Percentiles rank a stretch among this genome's conserved stretches.
Evolutionary conservation across 2,888 invertebrate species (phyloP).

Genomic region (Gymnoscelis rufifasciata): DNA sequence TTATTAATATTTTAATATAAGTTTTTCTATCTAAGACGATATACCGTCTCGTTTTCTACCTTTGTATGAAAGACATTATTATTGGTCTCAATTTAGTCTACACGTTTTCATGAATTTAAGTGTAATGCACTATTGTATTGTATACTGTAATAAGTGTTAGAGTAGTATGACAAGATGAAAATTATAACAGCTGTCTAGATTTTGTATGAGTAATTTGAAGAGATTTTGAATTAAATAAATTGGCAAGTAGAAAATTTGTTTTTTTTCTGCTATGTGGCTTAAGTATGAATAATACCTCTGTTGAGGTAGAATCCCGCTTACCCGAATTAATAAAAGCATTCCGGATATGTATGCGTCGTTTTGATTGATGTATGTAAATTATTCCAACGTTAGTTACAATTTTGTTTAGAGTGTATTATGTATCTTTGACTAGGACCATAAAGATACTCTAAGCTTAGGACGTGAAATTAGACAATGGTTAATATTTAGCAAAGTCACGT

Average conservation of each 20-base stretch:
- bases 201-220: slow-evolving; percentile 27
- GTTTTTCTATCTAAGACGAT: not conserved
- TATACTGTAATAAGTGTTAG: slow-evolving; percentile 24
- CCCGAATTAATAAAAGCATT: too few species aligned
- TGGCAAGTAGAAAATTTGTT: slow-evolving; percentile 40
- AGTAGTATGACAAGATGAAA: slow-evolving; percentile 8
- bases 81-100: slow-evolving; percentile 10
- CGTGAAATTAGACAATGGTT: too few species aligned
- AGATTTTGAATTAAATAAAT: slow-evolving; percentile 60
- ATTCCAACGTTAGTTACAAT: too few species aligned
- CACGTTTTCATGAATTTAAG: slow-evolving; percentile 28
- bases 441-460: too few species aligned
- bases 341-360: too few species aligned
- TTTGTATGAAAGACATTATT: slow-evolving; percentile 26
- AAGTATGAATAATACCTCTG: too few species aligned
- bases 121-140: slow-evolving; percentile 49
- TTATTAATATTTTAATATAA: too few species aligned
- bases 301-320: too few species aligned
- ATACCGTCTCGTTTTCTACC: slow-evolving; percentile 31
- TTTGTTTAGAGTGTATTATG: too few species aligned
- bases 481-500: too few species aligned
- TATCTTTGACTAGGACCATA: too few species aligned
- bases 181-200: slow-evolving; percentile 15
- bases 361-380: too few species aligned
- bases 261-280: slow-evolving; percentile 15